Evolutionary conservation across 2,797 vertebrate species (phyloP), one percentile per base, ranked within the genome.

Genomic region (Adrianichthys oophorus): DNA sequence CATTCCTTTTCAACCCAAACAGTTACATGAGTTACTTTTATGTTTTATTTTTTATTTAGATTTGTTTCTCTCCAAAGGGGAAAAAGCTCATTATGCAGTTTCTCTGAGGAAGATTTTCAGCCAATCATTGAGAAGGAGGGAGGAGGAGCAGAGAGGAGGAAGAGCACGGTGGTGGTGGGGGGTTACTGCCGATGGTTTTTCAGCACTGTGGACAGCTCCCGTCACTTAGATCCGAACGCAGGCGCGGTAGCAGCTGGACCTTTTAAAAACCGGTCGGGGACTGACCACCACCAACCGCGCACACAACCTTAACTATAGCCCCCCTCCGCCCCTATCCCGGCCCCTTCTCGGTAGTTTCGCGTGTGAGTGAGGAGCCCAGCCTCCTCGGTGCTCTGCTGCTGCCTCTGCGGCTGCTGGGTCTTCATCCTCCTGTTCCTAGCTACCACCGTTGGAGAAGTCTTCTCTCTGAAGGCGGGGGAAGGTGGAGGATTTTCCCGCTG

Each of bases 121-220:
- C 79, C 85, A 89, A 83, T 85, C 62, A 18, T 13, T 24, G 62
- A 70, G 68, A 62, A 59, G 72, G 73, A 18, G 64, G 68, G 15
- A 40, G 41, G 57, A 68, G 62, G 58, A 65, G 62, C 68, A 41
- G 73, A 24, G 16, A 16, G 48, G 41, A 56, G 1, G 15, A 19
- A 46, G 45, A 45, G 26, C 52, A 7, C 48, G 42, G 49, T 42
- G 17, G 37, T 67, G 65, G 46, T 68, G 60, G 8, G 66, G 59
- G 67, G 68, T 70, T 41, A 49, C 29, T 32, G 54, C 48, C 70
- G 55, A 29, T 55, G 24, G 44, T 69, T 73, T 76, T 68, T 78
- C 89, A 91, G 85, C 77, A 91, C 88, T 87, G 61, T 79, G 87
- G 89, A 84, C 85, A 90, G 85, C 82, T 82, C 78, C 60, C 26